Percentiles rank a stretch among this genome's conserved stretches.
These are phyloP conservation scores for Mercenaria mercenaria DNA, from an alignment of 1,140 invertebrate genomes.

Conservation along the genomic window DNA sequence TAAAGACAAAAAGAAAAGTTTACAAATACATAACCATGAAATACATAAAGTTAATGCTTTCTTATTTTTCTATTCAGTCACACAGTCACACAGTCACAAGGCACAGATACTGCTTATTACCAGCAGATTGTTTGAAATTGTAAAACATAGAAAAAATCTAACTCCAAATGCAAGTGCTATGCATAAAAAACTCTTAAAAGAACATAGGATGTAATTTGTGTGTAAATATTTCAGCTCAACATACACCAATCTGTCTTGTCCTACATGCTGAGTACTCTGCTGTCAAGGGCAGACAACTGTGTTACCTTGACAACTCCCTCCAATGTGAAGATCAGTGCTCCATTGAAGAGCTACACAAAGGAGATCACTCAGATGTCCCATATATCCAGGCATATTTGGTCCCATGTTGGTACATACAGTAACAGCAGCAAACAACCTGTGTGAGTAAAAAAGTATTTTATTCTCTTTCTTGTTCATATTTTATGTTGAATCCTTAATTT, in stretches of 20 bases:
- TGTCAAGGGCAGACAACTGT: constrained; percentile 55
- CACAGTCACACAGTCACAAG: too few species aligned
- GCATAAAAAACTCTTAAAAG: too few species aligned
- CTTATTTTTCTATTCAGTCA: too few species aligned
- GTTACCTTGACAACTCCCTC: constrained; percentile 26
- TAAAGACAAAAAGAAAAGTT: too few species aligned
- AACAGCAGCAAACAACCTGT: neutral
- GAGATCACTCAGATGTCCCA: constrained; percentile 83
- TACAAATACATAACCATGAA: too few species aligned
- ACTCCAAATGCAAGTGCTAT: too few species aligned
- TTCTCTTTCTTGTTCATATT: neutral
- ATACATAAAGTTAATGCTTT: too few species aligned
- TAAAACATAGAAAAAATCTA: too few species aligned
- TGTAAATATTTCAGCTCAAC: constrained; percentile 70
- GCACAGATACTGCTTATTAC: too few species aligned
- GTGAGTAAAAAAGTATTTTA: constrained; percentile 10
- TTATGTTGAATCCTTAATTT: too few species aligned
- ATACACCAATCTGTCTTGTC: constrained; percentile 66
- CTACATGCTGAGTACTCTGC: constrained; percentile 54
- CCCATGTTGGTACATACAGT: constrained; percentile 80
- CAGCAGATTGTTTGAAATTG: too few species aligned
- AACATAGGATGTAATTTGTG: too few species aligned
- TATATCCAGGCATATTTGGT: constrained; percentile 87
- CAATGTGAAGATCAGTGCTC: constrained; percentile 48
- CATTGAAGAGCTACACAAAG: constrained; percentile 60